These are phyloP conservation scores for Ips typographus DNA, from an alignment of 1,140 invertebrate species.

Conservation along the genomic window DNA sequence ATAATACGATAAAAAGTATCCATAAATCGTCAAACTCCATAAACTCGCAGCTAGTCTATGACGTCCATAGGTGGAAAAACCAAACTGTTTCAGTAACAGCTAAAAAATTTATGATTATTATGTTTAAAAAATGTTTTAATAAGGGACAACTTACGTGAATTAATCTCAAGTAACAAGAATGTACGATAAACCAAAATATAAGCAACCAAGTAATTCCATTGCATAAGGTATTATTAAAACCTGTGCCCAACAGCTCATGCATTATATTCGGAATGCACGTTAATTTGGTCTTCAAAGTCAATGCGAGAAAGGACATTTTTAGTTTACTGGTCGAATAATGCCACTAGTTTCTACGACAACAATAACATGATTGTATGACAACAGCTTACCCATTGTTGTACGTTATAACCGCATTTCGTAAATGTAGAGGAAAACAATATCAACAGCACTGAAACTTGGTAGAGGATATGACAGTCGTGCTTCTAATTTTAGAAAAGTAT, in stretches of 20 bases:
- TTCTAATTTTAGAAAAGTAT: too few relatives aligned
- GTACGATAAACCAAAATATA: slow-evolving; percentile 1
- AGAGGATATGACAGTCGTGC: too few relatives aligned
- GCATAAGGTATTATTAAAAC: slow-evolving; percentile 9
- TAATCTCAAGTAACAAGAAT: background rate
- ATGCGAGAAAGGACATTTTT: background rate
- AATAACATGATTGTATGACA: background rate
- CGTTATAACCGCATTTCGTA: background rate
- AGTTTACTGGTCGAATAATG: background rate
- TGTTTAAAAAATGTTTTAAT: background rate
- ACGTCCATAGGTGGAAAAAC: slow-evolving; percentile 1
- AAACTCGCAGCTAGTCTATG: slow-evolving; percentile 3
- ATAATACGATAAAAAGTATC: background rate
- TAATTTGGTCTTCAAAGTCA: slow-evolving; percentile 9
- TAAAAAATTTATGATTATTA: background rate
- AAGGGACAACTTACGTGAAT: slow-evolving; percentile 9
- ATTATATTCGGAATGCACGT: slow-evolving; percentile 4
- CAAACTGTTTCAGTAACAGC: slow-evolving; percentile 3
- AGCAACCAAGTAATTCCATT: slow-evolving; percentile 15
- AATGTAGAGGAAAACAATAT: too few relatives aligned
- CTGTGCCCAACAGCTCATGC: background rate
- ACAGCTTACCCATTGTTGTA: background rate
- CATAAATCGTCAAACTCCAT: slow-evolving; percentile 15
- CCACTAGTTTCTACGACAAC: background rate
- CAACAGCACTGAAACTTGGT: too few relatives aligned